Conservation (phyloP, 2,113 vertebrate genomes). For the Catharus fuscescens region DNA sequence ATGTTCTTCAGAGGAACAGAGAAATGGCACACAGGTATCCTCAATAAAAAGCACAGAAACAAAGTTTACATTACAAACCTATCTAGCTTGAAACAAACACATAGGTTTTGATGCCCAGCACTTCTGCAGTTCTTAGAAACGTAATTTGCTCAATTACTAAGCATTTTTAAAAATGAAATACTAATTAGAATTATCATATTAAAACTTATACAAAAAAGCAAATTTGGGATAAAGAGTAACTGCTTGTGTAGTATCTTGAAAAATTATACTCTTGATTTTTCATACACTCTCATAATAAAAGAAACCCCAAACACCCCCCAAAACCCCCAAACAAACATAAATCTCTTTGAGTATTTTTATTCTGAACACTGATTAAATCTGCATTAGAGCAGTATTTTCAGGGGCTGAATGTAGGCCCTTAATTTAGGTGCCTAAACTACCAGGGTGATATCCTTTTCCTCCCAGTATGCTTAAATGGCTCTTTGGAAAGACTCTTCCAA, state of each 20-base stretch:
- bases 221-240: background rate
- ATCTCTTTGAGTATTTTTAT: background rate
- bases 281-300: background rate
- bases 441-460: background rate
- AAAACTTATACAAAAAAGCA: background rate
- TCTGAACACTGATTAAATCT: background rate
- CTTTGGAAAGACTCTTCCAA: background rate
- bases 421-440: background rate
- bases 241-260: background rate
- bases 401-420: background rate
- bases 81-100: background rate
- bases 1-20: background rate
- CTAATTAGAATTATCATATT: background rate
- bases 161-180: background rate
- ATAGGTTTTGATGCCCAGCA: background rate
- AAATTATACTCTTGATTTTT: background rate
- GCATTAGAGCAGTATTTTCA: background rate
- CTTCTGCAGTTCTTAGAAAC: background rate
- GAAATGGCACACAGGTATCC: background rate
- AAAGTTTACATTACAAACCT: background rate
- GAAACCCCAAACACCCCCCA: background rate
- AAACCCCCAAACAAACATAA: background rate
- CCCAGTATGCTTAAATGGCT: background rate
- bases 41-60: background rate
- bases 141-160: background rate